phyloP scores from a whole-genome alignment of 2,888 invertebrate genomes.

The Camponotus fellah region DNA sequence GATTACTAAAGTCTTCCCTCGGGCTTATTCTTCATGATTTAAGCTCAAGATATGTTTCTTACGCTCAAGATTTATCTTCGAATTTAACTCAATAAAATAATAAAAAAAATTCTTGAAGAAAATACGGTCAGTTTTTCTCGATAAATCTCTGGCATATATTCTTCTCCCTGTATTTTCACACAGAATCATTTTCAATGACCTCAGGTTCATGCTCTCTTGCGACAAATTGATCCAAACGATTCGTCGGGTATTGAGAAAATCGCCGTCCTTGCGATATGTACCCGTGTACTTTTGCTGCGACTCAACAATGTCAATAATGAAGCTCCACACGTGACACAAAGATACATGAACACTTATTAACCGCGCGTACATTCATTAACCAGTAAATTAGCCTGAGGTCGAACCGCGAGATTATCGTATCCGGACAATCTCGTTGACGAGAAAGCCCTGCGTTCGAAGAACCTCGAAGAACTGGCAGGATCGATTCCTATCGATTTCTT shows the following conservation, averaged over 20 bases:
- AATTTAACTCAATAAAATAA: not conserved
- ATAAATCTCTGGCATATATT: not conserved
- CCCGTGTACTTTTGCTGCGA: conserved; percentile 64
- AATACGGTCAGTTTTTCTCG: not conserved
- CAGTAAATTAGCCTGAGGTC: conserved; percentile 67
- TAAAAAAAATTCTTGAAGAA: not conserved
- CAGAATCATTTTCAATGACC: conserved; percentile 39
- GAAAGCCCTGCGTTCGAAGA: conserved; percentile 64
- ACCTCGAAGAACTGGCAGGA: conserved; percentile 27
- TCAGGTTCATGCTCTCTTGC: conserved; percentile 57
- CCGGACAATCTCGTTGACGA: conserved; percentile 61
- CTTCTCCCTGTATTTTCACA: conserved; percentile 4
- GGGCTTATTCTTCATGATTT: not conserved
- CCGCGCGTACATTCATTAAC: conserved; percentile 76
- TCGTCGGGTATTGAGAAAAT: conserved; percentile 59
- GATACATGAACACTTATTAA: conserved; percentile 83
- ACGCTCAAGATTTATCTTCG: not conserved
- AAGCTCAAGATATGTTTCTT: not conserved
- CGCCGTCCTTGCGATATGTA: conserved; percentile 62
- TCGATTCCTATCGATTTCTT: conserved; percentile 18
- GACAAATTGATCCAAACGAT: conserved; percentile 53
- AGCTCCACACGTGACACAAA: conserved; percentile 80
- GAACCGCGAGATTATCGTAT: conserved; percentile 68
- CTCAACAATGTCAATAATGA: conserved; percentile 62
- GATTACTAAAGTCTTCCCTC: not conserved